Evolutionary conservation across 2,113 vertebrate species (phyloP).

Genomic region (Patagioenas fasciata): DNA sequence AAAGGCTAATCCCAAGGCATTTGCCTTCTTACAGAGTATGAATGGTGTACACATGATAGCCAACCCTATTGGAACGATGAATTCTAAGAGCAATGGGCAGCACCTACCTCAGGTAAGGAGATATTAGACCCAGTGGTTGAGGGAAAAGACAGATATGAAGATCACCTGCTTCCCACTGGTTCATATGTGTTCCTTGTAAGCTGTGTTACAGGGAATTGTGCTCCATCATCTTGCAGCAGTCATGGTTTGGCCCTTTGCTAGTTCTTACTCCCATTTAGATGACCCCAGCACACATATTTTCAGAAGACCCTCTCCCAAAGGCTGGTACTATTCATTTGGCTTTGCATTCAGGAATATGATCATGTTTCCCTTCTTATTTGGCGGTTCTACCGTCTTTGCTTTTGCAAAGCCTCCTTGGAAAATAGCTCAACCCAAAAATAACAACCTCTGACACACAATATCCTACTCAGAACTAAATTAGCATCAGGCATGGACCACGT

Average conservation of each 20-base stretch:
- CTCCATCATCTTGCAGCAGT: not conserved
- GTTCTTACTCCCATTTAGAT: not conserved
- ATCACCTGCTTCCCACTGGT: not conserved
- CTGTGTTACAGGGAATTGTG: not conserved
- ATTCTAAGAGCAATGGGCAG: constrained; percentile 77
- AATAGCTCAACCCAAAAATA: not conserved
- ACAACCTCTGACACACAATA: not conserved
- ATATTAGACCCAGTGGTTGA: not conserved
- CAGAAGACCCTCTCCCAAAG: not conserved
- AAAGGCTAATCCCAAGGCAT: constrained; percentile 21
- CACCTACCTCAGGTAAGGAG: constrained; percentile 81
- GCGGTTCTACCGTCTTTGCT: not conserved
- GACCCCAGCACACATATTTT: not conserved
- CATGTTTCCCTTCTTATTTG: not conserved
- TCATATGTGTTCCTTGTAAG: not conserved
- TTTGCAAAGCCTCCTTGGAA: not conserved
- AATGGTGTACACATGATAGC: constrained; percentile 78
- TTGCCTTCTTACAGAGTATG: constrained; percentile 69
- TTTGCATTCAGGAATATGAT: not conserved
- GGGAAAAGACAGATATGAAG: not conserved
- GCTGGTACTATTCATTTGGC: not conserved
- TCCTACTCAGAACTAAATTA: not conserved
- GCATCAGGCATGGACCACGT: not conserved
- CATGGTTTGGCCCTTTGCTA: not conserved
- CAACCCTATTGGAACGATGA: constrained; percentile 59